These are phyloP conservation scores for Lordiphosa andalusiaca DNA, from an alignment of 2,888 invertebrate species.

Conservation along the genomic window DNA sequence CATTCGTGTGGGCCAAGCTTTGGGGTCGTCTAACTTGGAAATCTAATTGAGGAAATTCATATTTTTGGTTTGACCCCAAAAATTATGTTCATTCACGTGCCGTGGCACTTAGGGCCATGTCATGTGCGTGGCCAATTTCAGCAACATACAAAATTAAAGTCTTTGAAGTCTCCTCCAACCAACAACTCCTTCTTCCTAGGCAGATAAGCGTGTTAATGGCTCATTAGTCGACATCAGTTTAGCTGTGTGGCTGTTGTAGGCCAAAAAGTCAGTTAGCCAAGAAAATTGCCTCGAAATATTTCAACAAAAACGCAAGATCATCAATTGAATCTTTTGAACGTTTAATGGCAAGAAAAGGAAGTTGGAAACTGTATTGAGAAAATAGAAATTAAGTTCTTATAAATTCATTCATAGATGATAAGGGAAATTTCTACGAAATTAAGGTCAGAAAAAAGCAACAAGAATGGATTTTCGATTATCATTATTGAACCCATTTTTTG, in stretches of 20 bases:
- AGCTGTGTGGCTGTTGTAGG: constrained; percentile 15
- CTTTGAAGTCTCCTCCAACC: constrained; percentile 1
- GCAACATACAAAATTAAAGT: constrained; percentile 1
- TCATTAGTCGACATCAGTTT: constrained; percentile 54
- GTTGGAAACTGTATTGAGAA: constrained; percentile 6
- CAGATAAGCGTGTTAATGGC: constrained; percentile 70
- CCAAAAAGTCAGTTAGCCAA: too few relatives aligned
- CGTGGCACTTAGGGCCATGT: constrained; percentile 27
- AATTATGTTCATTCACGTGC: constrained; percentile 33
- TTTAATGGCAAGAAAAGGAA: neutral
- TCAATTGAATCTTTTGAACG: constrained; percentile 1
- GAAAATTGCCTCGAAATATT: constrained; percentile 28
- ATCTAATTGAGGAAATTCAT: constrained; percentile 71
- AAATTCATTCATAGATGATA: constrained; percentile 8
- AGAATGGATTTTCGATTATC: constrained; percentile 2
- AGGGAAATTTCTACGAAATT: constrained; percentile 10
- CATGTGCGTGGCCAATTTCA: constrained; percentile 64
- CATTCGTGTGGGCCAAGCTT: constrained; percentile 37
- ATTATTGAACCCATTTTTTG: neutral
- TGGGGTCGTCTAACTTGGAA: constrained; percentile 43
- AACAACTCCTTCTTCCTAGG: constrained; percentile 11
- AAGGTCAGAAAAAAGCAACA: constrained; percentile 18
- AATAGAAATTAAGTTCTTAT: constrained; percentile 9
- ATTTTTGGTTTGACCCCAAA: constrained; percentile 56
- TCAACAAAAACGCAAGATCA: constrained; percentile 46